Evolutionary conservation across 2,888 invertebrate species (phyloP), one percentile per base, ranked within the genome.

Genomic region (Ophraella communa): DNA sequence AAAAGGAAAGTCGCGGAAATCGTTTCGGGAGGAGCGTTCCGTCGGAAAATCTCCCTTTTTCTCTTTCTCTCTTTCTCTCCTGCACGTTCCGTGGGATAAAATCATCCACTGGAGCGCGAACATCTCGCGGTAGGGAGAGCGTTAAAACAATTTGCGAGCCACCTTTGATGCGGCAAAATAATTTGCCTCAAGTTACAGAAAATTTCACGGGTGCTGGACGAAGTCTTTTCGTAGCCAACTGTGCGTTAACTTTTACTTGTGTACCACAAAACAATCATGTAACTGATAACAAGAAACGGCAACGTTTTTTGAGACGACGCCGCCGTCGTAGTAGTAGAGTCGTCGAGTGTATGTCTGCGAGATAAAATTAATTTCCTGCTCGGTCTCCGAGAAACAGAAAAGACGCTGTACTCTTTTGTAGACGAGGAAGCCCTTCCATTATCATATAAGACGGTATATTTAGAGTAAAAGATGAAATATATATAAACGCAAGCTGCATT

Each of bases 241-340:
- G 52, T 57, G 56, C 60, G 64, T 61, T 56, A 61, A 61, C 64
- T 11, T 17, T 44, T 45, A 8, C 2, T 30, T 30, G 10, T 30
- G 2, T 39, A 39, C 39, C 17, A 20, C 24, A 49, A 79, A 79
- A 78, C 76, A 77, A 76, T 78, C 76, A 74, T 73, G 77, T 78
- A 78, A 78, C 79, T 79, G 78, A 77, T 78, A 77, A 78, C 79
- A 77, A 78, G 78, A 78, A 78, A 78, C 77, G 76, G 78, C 77
- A 77, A 78, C 77, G 77, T 78, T 79, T 79, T 79, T 79, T 78
- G n/a, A n/a, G n/a, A n/a, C n/a, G n/a, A n/a, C n/a, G n/a, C n/a
- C n/a, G n/a, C n/a, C n/a, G n/a, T n/a, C n/a, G n/a, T n/a, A n/a
- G n/a, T n/a, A n/a, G n/a, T n/a, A n/a, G n/a, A n/a, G n/a, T n/a